Base-by-base conservation (phyloP, 2,797 vertebrate genomes). In the Melanotaenia parkinsoni region DNA sequence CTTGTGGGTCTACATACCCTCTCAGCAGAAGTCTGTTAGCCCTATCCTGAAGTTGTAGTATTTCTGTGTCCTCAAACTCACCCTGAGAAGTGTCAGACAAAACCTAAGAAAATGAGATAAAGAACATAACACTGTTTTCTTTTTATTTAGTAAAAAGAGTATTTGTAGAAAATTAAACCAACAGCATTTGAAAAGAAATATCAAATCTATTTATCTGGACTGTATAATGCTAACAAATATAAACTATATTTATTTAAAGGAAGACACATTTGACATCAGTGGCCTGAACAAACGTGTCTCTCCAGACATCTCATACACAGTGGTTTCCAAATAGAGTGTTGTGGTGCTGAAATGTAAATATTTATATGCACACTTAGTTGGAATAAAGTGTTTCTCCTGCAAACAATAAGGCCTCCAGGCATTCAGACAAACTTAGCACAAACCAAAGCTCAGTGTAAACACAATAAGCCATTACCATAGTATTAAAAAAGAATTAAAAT, bases 11-110 rank as follows among this genome's bases (percentile, higher is more conserved):
- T 37, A 62, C 56, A 69, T 86, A 96, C 96, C 95, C 95, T 86
- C 82, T 94, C 58, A 94, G 90, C 50, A 97, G 86, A 67, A 97
- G 93, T 68, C 73, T 92, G 58, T 76, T 74, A 26, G 96, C 95
- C 74, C 86, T 92, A 64, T 96, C 93, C 72, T 97, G 96, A 33
- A 98, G 91, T 32, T 90, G 90, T 32, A 95, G 54, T 0, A 94
- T 91, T 40, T 96, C 95, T 13, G 92, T 78, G 58, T 96, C 95
- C 38, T 94, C 87, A 30, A 91, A 86, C 60, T 94, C 94, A 72
- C 80, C 74, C 14, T 77, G 87, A 5, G 90, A 94, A 6, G 71
- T 81, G 65, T 95, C 91, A 8, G 93, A 94, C 16, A 91, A 82
- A 51, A 77, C 71, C 91, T 92, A 80, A 64, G 54, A 60, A 33